These are phyloP conservation scores for Australoheros facetus DNA, from an alignment of 2,797 vertebrate species.

Conservation along the genomic window DNA sequence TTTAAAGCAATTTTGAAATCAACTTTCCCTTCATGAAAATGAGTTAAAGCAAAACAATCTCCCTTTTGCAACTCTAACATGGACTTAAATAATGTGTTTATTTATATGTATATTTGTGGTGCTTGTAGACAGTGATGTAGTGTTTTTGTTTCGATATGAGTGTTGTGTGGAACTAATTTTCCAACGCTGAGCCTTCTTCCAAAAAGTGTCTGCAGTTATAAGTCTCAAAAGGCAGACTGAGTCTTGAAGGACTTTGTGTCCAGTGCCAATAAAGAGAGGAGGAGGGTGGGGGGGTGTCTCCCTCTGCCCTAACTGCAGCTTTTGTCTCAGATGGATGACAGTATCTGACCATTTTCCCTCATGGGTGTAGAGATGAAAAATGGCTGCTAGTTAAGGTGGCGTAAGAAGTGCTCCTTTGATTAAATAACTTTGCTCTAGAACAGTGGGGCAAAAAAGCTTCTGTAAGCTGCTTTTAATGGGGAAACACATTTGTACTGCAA, in stretches of 20 bases:
- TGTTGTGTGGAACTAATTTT: too few relatives aligned
- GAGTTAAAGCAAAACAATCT: background rate
- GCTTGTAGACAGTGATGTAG: background rate
- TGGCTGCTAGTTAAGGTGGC: conserved; percentile 79
- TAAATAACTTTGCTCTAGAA: conserved; percentile 84
- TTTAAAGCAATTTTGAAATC: background rate
- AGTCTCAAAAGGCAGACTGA: conserved; percentile 4
- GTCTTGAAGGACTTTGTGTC: conserved; percentile 15
- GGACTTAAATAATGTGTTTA: background rate
- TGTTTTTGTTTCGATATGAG: background rate
- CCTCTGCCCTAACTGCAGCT: conserved; percentile 42
- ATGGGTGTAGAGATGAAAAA: conserved; percentile 80
- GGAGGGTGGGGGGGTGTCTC: background rate
- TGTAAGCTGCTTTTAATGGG: conserved; percentile 89
- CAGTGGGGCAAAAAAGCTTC: conserved; percentile 69
- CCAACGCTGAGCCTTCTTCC: too few relatives aligned
- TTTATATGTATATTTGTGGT: background rate
- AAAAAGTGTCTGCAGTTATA: background rate
- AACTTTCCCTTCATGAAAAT: background rate
- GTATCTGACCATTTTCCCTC: conserved; percentile 72
- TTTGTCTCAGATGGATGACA: conserved; percentile 79
- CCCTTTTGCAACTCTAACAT: background rate
- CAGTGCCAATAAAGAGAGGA: conserved; percentile 12
- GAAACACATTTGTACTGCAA: conserved; percentile 80
- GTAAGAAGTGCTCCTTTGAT: conserved; percentile 83